Base-by-base conservation (phyloP, 1,140 invertebrate species). In the Laupala kohalensis region DNA sequence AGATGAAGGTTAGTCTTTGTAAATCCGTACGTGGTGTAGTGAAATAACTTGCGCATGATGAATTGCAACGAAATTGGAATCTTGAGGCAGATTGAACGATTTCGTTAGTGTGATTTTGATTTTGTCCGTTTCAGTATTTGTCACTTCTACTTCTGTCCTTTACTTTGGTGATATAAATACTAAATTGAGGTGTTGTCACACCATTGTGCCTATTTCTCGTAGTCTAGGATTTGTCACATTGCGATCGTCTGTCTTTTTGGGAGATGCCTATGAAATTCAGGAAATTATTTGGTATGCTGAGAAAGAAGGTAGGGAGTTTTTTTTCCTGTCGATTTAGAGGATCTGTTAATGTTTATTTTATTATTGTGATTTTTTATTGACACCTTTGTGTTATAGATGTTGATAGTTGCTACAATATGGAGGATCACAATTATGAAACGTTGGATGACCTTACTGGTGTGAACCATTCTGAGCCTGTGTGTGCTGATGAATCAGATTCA, bases 361-460 rank as follows among this genome's bases (percentile, higher is more conserved):
- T 25, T 68, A 6, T 28, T n/a, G 67, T n/a, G 67, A 68, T 68
- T 68, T 68, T 12, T n/a, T 68, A 23, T n/a, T 66, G 65, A 24
- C 27, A 29, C 3, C 30, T 37, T 4, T 70, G 24, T 69, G 12
- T 63, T 29, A 26, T 29, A 72, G 71, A 64, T 23, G 71, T 64
- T 24, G 71, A 72, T 12, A 63, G 27, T n/a, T 68, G 71, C 65
- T 30, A 64, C 19, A 65, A 72, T 15, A 64, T 63, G 13, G 71
- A 72, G 19, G 71, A 72, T 68, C 71, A 72, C 24, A 64, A 72
- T 64, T 72, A 72, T 64, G 71, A 72, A 24, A 68, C 65, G 71
- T 30, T 72, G 66, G 29, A 68, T 29, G 71, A 72, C 24, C 27
- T 68, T 62, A 65, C 65, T 9, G 70, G 65, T 0, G 6, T 26